Evolutionary conservation across 2,888 invertebrate genomes (phyloP).

Genomic region (Alsophila aescularia): DNA sequence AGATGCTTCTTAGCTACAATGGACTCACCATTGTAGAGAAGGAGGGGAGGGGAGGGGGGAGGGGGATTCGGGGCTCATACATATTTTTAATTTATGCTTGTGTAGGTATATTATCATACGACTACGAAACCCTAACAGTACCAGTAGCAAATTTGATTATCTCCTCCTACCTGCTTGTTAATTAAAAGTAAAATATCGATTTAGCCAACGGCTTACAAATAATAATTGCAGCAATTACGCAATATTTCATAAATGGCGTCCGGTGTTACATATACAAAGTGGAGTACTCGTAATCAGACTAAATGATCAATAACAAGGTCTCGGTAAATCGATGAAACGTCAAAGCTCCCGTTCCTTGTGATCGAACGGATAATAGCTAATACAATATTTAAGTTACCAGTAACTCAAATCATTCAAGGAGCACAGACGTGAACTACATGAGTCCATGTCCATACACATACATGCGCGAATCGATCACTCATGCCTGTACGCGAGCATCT

Average conservation of each 20-base stretch:
- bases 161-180: conserved; percentile 19
- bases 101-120: too few relatives aligned
- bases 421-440: not conserved
- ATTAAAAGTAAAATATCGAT: conserved; percentile 43
- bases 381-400: conserved; percentile 13
- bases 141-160: not conserved
- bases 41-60: too few relatives aligned
- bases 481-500: not conserved
- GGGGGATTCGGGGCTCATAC: too few relatives aligned
- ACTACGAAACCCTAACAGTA: not conserved
- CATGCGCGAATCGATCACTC: not conserved
- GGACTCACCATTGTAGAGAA: too few relatives aligned
- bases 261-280: conserved; percentile 47
- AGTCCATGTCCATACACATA: not conserved
- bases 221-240: conserved; percentile 54
- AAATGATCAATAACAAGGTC: conserved; percentile 59
- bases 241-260: conserved; percentile 52
- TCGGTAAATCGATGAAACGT: conserved; percentile 62
- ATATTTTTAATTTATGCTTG: too few relatives aligned
- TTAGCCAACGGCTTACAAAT: conserved; percentile 41
- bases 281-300: conserved; percentile 54
- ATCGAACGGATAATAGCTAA: conserved; percentile 60
- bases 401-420: conserved; percentile 12
- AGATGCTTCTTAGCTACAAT: too few relatives aligned
- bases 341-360: conserved; percentile 51